Evolutionary conservation across 2,797 vertebrate genomes (phyloP).

Genomic region (Loris lydekkerianus): DNA sequence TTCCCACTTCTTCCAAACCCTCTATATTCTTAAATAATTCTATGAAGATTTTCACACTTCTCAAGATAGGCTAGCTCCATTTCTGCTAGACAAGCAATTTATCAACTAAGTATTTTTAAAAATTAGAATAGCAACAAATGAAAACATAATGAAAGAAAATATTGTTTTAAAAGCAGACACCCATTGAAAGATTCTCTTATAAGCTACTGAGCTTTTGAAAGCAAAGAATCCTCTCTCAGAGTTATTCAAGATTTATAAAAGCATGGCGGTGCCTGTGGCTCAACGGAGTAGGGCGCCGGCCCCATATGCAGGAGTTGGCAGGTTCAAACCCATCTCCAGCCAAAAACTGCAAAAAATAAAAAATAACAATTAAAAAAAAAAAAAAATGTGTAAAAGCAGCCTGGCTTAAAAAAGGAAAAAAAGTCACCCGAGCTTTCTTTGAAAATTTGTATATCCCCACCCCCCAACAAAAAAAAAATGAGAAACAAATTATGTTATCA

Average conservation of each 20-base stretch:
- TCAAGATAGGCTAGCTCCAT: neutral
- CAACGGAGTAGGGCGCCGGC: no score
- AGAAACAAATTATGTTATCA: conserved; percentile 40
- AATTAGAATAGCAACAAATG: conserved; percentile 27
- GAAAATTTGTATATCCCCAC: neutral
- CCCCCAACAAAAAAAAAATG: conserved; percentile 44
- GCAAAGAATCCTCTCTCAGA: conserved; percentile 25
- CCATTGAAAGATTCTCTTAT: neutral
- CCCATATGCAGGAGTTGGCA: no score
- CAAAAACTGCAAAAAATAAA: no score
- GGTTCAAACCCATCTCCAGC: no score
- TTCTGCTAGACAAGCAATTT: conserved; percentile 38
- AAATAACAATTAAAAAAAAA: no score
- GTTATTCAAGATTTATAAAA: neutral
- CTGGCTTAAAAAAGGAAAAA: conserved; percentile 35
- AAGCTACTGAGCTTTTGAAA: conserved; percentile 17
- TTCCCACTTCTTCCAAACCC: neutral
- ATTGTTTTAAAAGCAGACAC: conserved; percentile 36
- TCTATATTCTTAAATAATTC: neutral
- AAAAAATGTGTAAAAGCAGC: neutral
- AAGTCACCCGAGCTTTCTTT: conserved; percentile 23
- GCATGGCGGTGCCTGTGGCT: no score
- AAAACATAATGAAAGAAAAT: conserved; percentile 30
- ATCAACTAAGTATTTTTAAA: neutral
- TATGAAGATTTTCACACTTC: neutral